Conservation (phyloP, 2,888 invertebrate genomes). For the Carterocephalus palaemon region DNA sequence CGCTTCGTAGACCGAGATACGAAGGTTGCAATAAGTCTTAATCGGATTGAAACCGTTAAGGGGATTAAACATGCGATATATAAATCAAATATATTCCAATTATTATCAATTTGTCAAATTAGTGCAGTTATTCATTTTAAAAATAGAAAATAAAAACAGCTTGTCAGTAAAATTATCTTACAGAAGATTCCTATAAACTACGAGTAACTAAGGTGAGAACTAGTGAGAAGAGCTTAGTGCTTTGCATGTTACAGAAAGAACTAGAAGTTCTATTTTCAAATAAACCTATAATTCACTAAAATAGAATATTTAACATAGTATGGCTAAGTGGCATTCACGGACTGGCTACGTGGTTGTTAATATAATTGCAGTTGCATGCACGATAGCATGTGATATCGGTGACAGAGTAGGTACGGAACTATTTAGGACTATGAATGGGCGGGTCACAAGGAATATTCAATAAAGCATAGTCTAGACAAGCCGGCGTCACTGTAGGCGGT, state of each 20-base stretch:
- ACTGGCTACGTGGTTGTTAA: constrained; percentile 15
- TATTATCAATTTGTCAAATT: no score
- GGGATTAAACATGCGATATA: background rate
- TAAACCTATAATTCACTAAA: constrained; percentile 5
- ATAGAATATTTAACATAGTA: constrained; percentile 1
- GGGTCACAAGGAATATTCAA: constrained; percentile 44
- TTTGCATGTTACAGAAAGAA: no score
- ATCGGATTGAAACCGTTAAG: constrained; percentile 19
- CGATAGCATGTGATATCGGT: constrained; percentile 24
- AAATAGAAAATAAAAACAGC: no score
- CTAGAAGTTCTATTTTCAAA: no score
- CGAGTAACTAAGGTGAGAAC: no score
- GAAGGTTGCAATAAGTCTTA: constrained; percentile 22
- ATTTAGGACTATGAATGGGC: constrained; percentile 30
- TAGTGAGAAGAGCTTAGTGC: no score
- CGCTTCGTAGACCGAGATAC: constrained; percentile 29
- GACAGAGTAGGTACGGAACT: constrained; percentile 33
- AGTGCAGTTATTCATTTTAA: no score
- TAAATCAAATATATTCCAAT: no score
- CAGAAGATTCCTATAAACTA: no score
- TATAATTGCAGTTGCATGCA: constrained; percentile 24
- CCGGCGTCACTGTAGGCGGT: constrained; percentile 55
- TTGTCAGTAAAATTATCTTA: no score
- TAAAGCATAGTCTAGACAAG: constrained; percentile 52
- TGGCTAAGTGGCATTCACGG: constrained; percentile 5